Evolutionary conservation across 2,113 vertebrate species (phyloP).

Genomic region (Prietella phreatophila): DNA sequence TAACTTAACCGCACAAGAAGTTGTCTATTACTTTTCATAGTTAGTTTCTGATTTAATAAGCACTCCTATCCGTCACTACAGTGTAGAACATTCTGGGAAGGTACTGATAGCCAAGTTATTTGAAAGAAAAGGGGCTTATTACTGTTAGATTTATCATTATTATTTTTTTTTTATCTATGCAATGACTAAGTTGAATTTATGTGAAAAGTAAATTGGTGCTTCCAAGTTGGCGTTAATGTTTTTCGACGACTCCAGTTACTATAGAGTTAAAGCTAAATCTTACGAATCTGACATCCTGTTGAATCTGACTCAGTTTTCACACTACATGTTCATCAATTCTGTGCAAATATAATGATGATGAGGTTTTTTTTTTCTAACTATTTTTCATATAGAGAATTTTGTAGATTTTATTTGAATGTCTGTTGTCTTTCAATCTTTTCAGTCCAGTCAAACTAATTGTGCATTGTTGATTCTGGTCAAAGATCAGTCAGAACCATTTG

Average conservation of each 20-base stretch:
- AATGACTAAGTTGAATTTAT: slow-evolving; percentile 22
- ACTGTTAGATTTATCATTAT: background rate
- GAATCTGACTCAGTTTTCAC: slow-evolving; percentile 45
- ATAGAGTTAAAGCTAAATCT: background rate
- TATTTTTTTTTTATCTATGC: slow-evolving; percentile 40
- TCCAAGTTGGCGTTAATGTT: slow-evolving; percentile 7
- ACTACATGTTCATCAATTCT: slow-evolving; percentile 38
- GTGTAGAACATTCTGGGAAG: background rate
- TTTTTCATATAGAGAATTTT: slow-evolving; percentile 44
- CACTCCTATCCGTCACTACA: slow-evolving; percentile 24
- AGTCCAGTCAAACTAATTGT: background rate
- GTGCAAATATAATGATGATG: background rate
- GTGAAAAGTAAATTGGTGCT: slow-evolving; percentile 1
- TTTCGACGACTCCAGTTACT: background rate
- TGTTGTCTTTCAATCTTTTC: background rate
- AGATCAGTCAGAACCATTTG: background rate
- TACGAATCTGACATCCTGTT: slow-evolving; percentile 31
- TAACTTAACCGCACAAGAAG: background rate
- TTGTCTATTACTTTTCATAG: slow-evolving; percentile 1
- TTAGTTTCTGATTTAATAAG: background rate
- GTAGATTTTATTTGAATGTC: slow-evolving; percentile 12
- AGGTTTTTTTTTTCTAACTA: slow-evolving; percentile 27
- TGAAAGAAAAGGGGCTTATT: slow-evolving; percentile 10
- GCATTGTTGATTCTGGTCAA: background rate
- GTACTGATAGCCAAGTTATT: slow-evolving; percentile 23